These are phyloP conservation scores for Rhimphoctona megacephalus DNA, from an alignment of 2,888 invertebrate species.

Conservation along the genomic window DNA sequence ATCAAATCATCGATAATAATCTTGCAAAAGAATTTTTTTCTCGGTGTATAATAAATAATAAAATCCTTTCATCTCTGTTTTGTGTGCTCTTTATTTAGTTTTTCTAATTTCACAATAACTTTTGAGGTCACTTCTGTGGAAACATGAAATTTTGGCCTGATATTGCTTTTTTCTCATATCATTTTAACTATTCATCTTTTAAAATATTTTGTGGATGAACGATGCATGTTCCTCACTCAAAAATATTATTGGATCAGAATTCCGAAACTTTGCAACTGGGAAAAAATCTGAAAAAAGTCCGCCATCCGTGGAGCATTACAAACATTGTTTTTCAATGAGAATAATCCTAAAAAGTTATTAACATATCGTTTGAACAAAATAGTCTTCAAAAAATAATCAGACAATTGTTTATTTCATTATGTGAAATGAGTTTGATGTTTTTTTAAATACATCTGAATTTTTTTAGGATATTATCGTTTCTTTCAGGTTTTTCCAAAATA, in stretches of 20 bases:
- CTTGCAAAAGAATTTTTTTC: conserved; percentile 19
- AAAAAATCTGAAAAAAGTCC: not conserved
- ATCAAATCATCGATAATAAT: not conserved
- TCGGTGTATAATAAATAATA: not conserved
- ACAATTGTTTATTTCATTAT: too few species aligned
- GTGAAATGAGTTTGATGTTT: too few species aligned
- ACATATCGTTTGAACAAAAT: too few species aligned
- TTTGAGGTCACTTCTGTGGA: not conserved
- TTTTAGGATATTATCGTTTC: too few species aligned
- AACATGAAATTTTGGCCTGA: not conserved
- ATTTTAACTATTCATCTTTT: not conserved
- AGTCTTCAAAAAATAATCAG: too few species aligned
- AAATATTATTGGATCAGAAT: not conserved
- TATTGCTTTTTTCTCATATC: not conserved
- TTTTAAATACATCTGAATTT: too few species aligned
- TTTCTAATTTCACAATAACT: not conserved
- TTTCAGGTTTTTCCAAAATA: too few species aligned
- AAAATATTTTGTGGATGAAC: not conserved
- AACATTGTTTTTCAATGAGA: too few species aligned
- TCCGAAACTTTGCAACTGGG: not conserved
- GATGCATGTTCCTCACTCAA: not conserved
- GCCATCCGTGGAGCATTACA: too few species aligned
- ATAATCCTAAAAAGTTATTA: too few species aligned
- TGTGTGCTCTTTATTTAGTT: not conserved
- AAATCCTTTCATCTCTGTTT: conserved; percentile 1